phyloP scores from a whole-genome alignment of 2,113 vertebrate species.

The Brachypodius melanocephalos region DNA sequence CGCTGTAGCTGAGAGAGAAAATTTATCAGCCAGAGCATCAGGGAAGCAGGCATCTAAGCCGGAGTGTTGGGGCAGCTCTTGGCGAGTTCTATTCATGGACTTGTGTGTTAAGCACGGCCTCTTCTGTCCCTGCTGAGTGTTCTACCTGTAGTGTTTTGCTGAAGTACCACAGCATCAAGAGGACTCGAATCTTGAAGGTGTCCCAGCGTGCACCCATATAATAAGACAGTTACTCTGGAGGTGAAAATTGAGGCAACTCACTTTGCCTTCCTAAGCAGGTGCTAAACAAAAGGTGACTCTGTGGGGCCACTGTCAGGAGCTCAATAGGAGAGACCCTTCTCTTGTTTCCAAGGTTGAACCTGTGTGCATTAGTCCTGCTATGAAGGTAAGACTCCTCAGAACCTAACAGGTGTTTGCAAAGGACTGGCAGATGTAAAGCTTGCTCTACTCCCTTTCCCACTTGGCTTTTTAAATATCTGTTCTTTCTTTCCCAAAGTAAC shows the following conservation, averaged over 20 bases:
- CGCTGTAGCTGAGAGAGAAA: neutral
- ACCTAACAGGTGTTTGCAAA: neutral
- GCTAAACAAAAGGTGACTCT: neutral
- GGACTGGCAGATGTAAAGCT: neutral
- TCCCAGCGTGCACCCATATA: neutral
- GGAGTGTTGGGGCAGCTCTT: neutral
- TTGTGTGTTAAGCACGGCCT: neutral
- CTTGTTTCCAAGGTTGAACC: neutral
- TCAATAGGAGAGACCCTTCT: neutral
- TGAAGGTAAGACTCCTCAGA: neutral
- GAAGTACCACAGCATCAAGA: neutral
- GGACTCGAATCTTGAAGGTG: neutral
- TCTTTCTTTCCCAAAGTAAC: neutral
- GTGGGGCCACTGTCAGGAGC: neutral
- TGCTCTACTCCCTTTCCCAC: neutral
- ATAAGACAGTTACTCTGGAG: neutral
- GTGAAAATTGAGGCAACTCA: neutral
- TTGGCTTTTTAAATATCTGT: neutral
- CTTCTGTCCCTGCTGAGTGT: neutral
- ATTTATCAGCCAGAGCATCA: neutral
- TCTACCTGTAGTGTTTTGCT: neutral
- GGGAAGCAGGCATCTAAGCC: neutral
- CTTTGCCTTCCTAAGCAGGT: neutral
- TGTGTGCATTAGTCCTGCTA: neutral
- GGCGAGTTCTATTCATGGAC: neutral